Base-by-base conservation (phyloP, 2,797 vertebrate species). In the Chrosomus eos region DNA sequence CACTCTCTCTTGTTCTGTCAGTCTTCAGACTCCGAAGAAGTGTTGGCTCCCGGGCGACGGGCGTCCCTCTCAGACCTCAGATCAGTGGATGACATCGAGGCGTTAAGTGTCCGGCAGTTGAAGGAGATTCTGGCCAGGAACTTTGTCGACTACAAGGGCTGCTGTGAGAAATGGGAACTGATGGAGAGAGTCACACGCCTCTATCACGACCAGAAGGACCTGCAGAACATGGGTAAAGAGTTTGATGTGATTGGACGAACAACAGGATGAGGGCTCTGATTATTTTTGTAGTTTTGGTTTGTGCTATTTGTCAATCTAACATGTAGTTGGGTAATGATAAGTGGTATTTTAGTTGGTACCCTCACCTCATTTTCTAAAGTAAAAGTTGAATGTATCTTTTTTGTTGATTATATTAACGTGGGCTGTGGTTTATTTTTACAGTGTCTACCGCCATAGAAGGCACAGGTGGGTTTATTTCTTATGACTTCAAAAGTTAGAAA, bases 151-250 rank as follows among this genome's bases (percentile, higher is more conserved):
- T 99, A 97, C 91, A 99, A 98, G 90, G 98, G 98, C 93, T 99
- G 98, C 95, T 99, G 98, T 87, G 98, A 99, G 87, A 99, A 99
- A 90, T 98, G 98, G 98, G 98, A 99, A 92, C 95, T 99, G 92
- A 96, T 98, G 94, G 98, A 99, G 92, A 89, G 98, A 40, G 98
- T 99, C 64, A 96, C 92, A 0, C 94, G 97, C 21, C 95, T 99
- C 23, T 99, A 96, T 90, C 95, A 94, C 51, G 97, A 98, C 86
- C 96, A 96, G 90, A 96, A 95, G 74, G 95, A 95, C 87, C 94
- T 96, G 72, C 96, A 97, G 71, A 95, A 95, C 86, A 90, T 95
- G 31, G 96, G 96, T 97, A 84, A 87, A 48, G 18, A 10, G 5
- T 31, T 7, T 3, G 8, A 33, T 58, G 3, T 31, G 38, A 43